These are phyloP conservation scores for Papilio polyxenes DNA, from an alignment of 1,140 invertebrate genomes.

Conservation along the genomic window DNA sequence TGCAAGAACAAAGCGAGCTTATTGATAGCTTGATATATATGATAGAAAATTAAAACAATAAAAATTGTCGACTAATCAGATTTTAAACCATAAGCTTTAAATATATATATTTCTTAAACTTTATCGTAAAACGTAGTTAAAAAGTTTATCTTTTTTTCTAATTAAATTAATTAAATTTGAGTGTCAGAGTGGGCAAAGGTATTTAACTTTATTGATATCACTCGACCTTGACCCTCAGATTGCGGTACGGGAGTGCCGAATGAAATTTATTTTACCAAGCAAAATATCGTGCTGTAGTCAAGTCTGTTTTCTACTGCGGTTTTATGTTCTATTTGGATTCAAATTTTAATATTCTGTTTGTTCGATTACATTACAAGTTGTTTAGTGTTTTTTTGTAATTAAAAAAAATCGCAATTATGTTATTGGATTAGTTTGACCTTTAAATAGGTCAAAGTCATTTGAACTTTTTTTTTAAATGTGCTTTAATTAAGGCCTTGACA, in stretches of 20 bases:
- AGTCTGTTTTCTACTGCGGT: background rate
- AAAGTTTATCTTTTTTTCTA: background rate
- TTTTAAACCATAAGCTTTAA: too few relatives aligned
- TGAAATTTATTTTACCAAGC: background rate
- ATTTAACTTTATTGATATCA: background rate
- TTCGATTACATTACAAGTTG: too few relatives aligned
- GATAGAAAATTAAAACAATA: background rate
- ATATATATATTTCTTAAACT: too few relatives aligned
- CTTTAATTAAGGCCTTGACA: too few relatives aligned
- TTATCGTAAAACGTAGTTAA: too few relatives aligned
- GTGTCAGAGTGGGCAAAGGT: background rate
- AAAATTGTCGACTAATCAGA: too few relatives aligned
- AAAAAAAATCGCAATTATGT: too few relatives aligned
- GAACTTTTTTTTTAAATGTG: too few relatives aligned
- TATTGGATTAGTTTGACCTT: too few relatives aligned
- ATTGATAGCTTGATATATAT: background rate
- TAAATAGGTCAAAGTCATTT: too few relatives aligned
- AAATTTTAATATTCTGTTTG: too few relatives aligned
- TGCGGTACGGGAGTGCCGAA: background rate
- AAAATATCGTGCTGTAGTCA: background rate
- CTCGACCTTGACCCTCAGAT: conserved; percentile 4
- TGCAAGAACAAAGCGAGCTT: background rate
- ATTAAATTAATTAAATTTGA: background rate
- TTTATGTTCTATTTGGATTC: background rate
- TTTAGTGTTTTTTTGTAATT: too few relatives aligned